phyloP scores from a whole-genome alignment of 2,113 vertebrate genomes.

The Grammomys surdaster region DNA sequence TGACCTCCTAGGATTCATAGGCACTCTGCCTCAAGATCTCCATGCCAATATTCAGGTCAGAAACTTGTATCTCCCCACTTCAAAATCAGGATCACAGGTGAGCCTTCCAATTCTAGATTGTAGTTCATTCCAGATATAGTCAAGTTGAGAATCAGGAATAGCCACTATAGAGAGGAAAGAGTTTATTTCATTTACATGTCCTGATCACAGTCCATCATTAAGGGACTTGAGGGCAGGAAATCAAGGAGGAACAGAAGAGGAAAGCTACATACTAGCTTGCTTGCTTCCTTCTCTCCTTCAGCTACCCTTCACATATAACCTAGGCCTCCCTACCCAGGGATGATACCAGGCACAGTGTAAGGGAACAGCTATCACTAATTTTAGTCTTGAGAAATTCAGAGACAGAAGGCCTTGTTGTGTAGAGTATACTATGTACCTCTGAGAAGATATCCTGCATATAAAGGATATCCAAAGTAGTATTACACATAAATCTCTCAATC shows the following conservation, averaged over 20 bases:
- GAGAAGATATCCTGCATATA: conserved; percentile 21
- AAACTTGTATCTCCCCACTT: too few relatives aligned
- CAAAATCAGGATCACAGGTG: too few relatives aligned
- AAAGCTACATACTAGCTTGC: neutral
- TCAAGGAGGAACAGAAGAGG: neutral
- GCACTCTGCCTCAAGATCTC: too few relatives aligned
- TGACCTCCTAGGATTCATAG: too few relatives aligned
- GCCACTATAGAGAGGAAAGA: neutral
- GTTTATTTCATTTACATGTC: neutral
- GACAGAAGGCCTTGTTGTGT: neutral
- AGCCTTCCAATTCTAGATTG: too few relatives aligned
- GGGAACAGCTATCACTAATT: conserved; percentile 16
- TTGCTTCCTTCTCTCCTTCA: neutral
- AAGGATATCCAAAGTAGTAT: conserved; percentile 21
- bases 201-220: neutral
- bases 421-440: neutral
- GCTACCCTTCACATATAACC: neutral
- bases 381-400: conserved; percentile 35
- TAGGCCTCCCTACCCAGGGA: neutral
- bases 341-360: neutral
- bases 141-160: too few relatives aligned
- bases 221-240: neutral
- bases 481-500: conserved; percentile 31
- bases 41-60: too few relatives aligned
- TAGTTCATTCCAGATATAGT: too few relatives aligned